Evolutionary conservation across 2,888 invertebrate genomes (phyloP).

Genomic region (Ischnus inquisitorius): DNA sequence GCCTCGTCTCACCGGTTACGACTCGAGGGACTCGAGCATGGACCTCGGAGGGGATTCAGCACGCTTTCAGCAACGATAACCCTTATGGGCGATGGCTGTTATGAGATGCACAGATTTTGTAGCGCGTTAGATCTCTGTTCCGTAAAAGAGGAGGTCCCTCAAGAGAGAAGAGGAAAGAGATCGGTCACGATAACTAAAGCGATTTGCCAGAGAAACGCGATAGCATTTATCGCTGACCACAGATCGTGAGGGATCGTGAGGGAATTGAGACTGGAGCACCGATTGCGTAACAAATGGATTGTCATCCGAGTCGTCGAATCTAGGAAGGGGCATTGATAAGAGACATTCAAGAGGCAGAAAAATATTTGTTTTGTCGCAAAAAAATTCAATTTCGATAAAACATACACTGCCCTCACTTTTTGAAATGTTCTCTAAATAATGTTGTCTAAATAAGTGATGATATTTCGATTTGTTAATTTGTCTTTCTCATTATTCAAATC

Average conservation of each 20-base stretch:
- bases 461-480: too few species aligned
- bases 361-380: too few species aligned
- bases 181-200: background rate
- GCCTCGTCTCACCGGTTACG: too few species aligned
- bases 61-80: background rate
- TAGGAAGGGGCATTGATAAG: background rate
- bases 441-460: too few species aligned
- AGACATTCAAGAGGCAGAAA: too few species aligned
- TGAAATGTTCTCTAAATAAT: too few species aligned
- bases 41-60: too few species aligned
- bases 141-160: background rate
- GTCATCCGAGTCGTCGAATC: background rate
- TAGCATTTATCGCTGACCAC: background rate
- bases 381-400: too few species aligned
- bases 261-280: background rate
- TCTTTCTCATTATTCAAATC: too few species aligned
- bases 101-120: background rate
- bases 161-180: background rate
- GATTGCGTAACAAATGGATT: background rate
- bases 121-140: background rate
- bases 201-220: background rate
- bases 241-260: background rate
- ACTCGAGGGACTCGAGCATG: too few species aligned
- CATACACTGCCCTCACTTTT: too few species aligned
- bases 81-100: background rate